These are phyloP conservation scores for Barypeithes pellucidus DNA, from an alignment of 2,888 invertebrate species.

Conservation along the genomic window DNA sequence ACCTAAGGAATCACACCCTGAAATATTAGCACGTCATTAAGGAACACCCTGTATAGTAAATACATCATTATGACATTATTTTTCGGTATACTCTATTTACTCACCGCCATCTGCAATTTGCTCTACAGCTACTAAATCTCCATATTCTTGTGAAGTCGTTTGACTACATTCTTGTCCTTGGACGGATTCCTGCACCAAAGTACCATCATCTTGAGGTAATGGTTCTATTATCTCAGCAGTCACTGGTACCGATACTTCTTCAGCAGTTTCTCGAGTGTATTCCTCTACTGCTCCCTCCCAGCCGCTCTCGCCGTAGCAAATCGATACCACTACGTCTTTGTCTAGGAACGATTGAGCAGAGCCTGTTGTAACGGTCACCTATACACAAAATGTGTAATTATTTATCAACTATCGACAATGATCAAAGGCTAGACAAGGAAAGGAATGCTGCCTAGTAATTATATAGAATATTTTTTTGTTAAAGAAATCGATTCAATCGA, in stretches of 20 bases:
- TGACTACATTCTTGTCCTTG: neutral
- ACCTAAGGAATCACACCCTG: too few species aligned
- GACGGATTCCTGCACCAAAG: neutral
- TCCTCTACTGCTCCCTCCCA: conserved; percentile 69
- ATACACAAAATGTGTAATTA: conserved; percentile 3
- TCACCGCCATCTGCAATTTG: neutral
- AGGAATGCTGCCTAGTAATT: too few species aligned
- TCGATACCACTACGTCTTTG: conserved; percentile 72
- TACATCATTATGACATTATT: too few species aligned
- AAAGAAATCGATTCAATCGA: too few species aligned
- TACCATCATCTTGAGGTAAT: conserved; percentile 17
- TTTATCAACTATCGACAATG: too few species aligned
- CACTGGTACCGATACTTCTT: conserved; percentile 1
- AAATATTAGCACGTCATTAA: too few species aligned
- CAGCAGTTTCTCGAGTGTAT: conserved; percentile 23
- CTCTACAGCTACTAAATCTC: neutral
- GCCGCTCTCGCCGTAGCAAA: conserved; percentile 73
- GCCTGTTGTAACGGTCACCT: conserved; percentile 53
- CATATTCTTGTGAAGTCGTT: neutral
- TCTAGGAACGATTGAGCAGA: conserved; percentile 70
- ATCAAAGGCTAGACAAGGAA: too few species aligned
- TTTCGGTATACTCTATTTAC: too few species aligned
- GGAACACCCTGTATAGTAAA: too few species aligned
- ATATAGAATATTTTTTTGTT: too few species aligned
- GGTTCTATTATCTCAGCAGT: conserved; percentile 1